Evolutionary conservation across 2,888 invertebrate species (phyloP).

Genomic region (Drosophila basisetae): DNA sequence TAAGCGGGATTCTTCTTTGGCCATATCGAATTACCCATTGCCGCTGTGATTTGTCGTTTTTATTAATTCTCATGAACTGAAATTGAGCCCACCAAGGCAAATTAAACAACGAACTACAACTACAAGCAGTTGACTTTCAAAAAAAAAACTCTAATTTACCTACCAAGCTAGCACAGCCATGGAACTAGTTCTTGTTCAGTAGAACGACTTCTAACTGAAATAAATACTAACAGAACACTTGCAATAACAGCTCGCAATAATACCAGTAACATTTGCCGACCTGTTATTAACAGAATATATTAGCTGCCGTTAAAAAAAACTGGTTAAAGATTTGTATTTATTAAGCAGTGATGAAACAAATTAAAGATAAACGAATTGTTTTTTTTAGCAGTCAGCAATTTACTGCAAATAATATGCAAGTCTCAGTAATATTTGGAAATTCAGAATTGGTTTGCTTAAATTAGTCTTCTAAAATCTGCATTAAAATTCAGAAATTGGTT

Average conservation of each 20-base stretch:
- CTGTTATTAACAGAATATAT: slow-evolving; percentile 34
- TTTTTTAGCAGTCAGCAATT: background rate
- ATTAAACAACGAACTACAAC: slow-evolving; percentile 16
- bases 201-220: background rate
- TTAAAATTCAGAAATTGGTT: slow-evolving; percentile 3
- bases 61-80: slow-evolving; percentile 74
- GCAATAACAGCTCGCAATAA: slow-evolving; percentile 4
- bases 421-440: background rate
- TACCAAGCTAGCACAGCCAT: background rate
- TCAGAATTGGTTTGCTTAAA: background rate
- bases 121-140: slow-evolving; percentile 16
- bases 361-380: background rate
- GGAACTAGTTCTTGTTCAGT: slow-evolving; percentile 31
- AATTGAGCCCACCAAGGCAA: slow-evolving; percentile 51
- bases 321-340: background rate
- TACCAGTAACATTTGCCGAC: slow-evolving; percentile 4
- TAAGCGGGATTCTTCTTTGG: slow-evolving; percentile 34
- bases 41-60: slow-evolving; percentile 76
- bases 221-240: slow-evolving; percentile 32
- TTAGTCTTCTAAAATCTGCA: background rate
- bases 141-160: slow-evolving; percentile 1
- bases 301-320: background rate
- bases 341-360: background rate
- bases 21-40: slow-evolving; percentile 73
- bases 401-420: background rate